Evolutionary conservation across 2,888 invertebrate species (phyloP).

Genomic region (Sphinx pinastri): DNA sequence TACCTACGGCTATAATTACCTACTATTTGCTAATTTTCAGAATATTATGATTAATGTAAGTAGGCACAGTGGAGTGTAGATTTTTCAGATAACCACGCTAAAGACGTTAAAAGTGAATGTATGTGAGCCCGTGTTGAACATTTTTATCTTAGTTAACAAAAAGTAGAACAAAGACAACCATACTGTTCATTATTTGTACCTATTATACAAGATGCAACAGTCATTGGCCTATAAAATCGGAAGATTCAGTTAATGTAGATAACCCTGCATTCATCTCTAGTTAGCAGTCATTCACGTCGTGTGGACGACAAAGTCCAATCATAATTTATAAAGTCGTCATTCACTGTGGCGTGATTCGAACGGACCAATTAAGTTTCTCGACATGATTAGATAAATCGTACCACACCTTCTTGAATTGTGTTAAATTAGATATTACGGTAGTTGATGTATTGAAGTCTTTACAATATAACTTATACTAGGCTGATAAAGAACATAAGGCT

Average conservation of each 20-base stretch:
- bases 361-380: constrained; percentile 67
- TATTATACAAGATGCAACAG: constrained; percentile 24
- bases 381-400: constrained; percentile 68
- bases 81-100: too few relatives aligned
- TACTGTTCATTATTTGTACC: too few relatives aligned
- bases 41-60: too few relatives aligned
- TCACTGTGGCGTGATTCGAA: constrained; percentile 73
- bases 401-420: constrained; percentile 39
- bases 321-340: constrained; percentile 59
- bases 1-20: too few relatives aligned
- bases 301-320: constrained; percentile 60
- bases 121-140: too few relatives aligned
- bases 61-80: too few relatives aligned
- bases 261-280: constrained; percentile 29
- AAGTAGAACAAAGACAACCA: neutral
- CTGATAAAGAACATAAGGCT: too few relatives aligned
- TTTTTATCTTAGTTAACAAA: too few relatives aligned
- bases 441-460: constrained; percentile 15
- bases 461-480: neutral
- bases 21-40: too few relatives aligned
- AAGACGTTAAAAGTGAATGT: too few relatives aligned
- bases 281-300: constrained; percentile 33
- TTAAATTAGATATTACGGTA: neutral
- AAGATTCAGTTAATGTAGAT: constrained; percentile 34
- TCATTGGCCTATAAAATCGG: constrained; percentile 37